phyloP scores from a whole-genome alignment of 1,140 invertebrate genomes.

The Adelges cooleyi region DNA sequence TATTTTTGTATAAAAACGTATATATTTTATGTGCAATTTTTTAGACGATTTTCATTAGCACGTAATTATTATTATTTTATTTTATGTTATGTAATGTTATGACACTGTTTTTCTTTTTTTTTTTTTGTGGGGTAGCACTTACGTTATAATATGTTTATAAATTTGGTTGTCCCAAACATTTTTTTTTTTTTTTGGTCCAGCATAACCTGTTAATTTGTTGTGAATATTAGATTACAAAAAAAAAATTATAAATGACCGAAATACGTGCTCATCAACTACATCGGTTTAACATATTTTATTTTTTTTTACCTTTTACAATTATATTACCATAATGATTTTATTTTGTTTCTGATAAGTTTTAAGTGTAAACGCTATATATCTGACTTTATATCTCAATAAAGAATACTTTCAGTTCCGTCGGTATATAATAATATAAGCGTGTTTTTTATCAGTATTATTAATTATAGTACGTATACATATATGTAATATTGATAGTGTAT shows the following conservation, averaged over 20 bases:
- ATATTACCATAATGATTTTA: no score
- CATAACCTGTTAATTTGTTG: constrained; percentile 6
- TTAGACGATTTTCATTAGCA: constrained; percentile 17
- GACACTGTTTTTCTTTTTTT: constrained; percentile 13
- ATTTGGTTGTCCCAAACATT: constrained; percentile 7
- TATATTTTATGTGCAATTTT: constrained; percentile 24
- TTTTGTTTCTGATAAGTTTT: no score
- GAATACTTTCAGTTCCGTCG: no score
- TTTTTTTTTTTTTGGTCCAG: constrained; percentile 2
- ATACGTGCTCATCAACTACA: constrained; percentile 4
- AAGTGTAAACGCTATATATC: no score
- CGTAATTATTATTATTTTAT: constrained; percentile 18
- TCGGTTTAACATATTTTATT: no score
- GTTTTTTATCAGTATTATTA: no score
- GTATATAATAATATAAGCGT: no score
- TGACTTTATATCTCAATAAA: no score
- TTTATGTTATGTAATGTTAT: constrained; percentile 7
- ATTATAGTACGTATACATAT: no score
- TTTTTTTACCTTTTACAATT: no score
- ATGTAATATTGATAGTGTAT: no score
- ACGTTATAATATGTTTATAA: constrained; percentile 4
- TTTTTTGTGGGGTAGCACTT: constrained; percentile 23
- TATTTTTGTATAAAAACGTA: constrained; percentile 26
- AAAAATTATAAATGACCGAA: constrained; percentile 9
- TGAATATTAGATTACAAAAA: constrained; percentile 11